These are phyloP conservation scores for Phoxinus phoxinus DNA, from an alignment of 2,113 vertebrate species.

Conservation along the genomic window DNA sequence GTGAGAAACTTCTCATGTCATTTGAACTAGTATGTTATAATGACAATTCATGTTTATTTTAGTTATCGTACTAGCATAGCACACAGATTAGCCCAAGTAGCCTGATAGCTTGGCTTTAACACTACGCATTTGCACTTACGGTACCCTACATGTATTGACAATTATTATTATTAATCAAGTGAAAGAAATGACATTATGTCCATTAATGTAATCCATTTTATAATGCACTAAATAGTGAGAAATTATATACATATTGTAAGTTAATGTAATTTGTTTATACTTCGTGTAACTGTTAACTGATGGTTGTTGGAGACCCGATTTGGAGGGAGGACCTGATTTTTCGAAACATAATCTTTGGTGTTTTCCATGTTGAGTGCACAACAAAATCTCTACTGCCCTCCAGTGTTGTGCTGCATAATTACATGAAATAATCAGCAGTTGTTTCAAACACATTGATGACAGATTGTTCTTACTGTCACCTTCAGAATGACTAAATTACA, in stretches of 20 bases:
- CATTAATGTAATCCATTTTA: neutral
- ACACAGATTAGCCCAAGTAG: neutral
- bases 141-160: neutral
- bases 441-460: neutral
- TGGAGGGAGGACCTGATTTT: no score
- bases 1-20: constrained; percentile 40
- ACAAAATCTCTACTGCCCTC: constrained; percentile 30
- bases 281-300: no score
- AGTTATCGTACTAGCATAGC: neutral
- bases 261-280: no score
- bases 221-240: neutral
- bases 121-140: no score
- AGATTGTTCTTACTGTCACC: neutral
- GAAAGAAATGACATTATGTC: neutral
- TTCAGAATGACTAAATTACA: neutral
- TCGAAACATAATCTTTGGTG: neutral
- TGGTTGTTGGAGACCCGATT: no score
- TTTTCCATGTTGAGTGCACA: neutral
- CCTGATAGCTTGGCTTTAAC: neutral
- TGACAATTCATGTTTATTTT: neutral
- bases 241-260: neutral
- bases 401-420: neutral
- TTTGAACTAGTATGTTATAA: neutral
- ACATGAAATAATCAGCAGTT: neutral
- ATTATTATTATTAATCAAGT: neutral